phyloP scores from a whole-genome alignment of 2,888 invertebrate genomes.

The Petrophora chlorosata region DNA sequence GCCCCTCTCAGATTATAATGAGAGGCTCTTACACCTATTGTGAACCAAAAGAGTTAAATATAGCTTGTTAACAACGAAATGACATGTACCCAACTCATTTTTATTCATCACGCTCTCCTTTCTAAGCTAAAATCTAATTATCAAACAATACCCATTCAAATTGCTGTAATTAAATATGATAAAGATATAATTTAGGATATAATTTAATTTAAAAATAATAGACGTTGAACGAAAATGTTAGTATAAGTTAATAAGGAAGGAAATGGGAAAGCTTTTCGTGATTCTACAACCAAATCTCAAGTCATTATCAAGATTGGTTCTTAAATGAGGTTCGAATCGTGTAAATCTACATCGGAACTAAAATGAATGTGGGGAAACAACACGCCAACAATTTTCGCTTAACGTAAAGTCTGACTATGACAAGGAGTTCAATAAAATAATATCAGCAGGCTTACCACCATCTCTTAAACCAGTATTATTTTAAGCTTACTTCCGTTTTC shows the following conservation, averaged over 20 bases:
- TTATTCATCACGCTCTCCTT: constrained; percentile 14
- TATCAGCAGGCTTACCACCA: too few species aligned
- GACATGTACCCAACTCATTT: constrained; percentile 12
- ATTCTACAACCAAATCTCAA: constrained; percentile 18
- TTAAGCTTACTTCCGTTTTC: too few species aligned
- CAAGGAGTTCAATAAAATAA: too few species aligned
- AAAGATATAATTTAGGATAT: too few species aligned
- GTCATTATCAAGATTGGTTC: constrained; percentile 35
- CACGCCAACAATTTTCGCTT: constrained; percentile 28
- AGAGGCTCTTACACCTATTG: constrained; percentile 35
- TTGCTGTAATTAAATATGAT: constrained; percentile 5
- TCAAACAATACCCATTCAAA: constrained; percentile 5
- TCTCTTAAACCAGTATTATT: too few species aligned
- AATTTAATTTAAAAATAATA: too few species aligned
- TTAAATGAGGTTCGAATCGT: constrained; percentile 33
- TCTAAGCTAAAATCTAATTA: too few species aligned
- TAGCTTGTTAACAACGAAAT: constrained; percentile 29
- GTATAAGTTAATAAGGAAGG: too few species aligned
- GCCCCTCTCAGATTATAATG: constrained; percentile 33
- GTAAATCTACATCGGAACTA: constrained; percentile 29
- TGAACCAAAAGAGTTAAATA: constrained; percentile 32
- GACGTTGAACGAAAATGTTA: too few species aligned
- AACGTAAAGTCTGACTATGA: not conserved
- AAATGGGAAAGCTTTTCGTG: constrained; percentile 21
- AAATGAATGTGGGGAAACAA: constrained; percentile 24